Percentiles rank a stretch among this genome's conserved stretches.
Evolutionary conservation across 1,140 invertebrate species (phyloP).

Genomic region (Aporrectodea caliginosa): DNA sequence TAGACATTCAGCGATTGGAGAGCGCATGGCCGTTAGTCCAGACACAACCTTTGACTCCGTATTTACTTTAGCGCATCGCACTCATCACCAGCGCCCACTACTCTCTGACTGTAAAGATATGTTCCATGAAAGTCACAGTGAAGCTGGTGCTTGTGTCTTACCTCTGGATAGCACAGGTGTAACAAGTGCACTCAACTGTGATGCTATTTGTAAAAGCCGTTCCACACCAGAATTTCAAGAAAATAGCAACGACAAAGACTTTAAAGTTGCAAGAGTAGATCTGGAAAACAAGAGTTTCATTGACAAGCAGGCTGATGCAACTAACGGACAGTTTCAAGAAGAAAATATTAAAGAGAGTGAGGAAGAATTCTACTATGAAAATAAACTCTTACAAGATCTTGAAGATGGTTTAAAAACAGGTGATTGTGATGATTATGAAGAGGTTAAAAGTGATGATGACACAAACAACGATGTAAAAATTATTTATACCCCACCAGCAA

Average conservation of each 20-base stretch:
- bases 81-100: neutral
- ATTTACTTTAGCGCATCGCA: neutral
- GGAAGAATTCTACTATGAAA: constrained; percentile 13
- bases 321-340: neutral
- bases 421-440: neutral
- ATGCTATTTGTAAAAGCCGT: neutral
- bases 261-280: too few species aligned
- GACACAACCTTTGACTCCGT: neutral
- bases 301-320: neutral
- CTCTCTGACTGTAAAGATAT: neutral
- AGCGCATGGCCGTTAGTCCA: neutral
- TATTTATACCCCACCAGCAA: neutral
- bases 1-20: neutral
- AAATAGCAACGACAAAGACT: neutral
- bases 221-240: neutral
- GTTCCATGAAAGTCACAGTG: neutral
- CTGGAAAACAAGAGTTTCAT: too few species aligned
- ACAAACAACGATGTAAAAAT: neutral
- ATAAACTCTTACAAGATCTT: constrained; percentile 12
- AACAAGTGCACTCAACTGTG: too few species aligned
- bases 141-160: neutral
- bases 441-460: constrained; percentile 1
- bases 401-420: neutral
- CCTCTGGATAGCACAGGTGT: neutral
- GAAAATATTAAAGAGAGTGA: neutral